Evolutionary conservation across 1,140 invertebrate genomes (phyloP).

Genomic region (Papilio polyxenes): DNA sequence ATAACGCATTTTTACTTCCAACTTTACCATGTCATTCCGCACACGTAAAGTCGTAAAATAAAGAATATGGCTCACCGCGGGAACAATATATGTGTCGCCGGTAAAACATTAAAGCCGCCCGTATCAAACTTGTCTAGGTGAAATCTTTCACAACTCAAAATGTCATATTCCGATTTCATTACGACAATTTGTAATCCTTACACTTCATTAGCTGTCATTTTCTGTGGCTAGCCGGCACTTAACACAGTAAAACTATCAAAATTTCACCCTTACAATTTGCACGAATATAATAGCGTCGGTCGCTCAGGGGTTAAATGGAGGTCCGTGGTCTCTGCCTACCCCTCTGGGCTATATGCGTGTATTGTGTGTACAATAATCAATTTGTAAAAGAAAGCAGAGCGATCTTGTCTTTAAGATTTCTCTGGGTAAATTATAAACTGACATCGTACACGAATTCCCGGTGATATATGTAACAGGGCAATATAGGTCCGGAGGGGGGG

Average conservation of each 20-base stretch:
- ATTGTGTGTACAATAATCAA: too few species aligned
- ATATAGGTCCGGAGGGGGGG: slow-evolving; percentile 31
- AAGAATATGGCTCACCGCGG: slow-evolving; percentile 38
- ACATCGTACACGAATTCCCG: not conserved
- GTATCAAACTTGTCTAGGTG: not conserved
- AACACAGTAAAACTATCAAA: too few species aligned
- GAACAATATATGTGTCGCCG: slow-evolving; percentile 29
- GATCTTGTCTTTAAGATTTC: not conserved
- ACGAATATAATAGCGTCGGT: too few species aligned
- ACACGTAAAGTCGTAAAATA: slow-evolving; percentile 39
- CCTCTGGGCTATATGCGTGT: too few species aligned
- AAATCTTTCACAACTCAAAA: not conserved
- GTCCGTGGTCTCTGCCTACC: too few species aligned
- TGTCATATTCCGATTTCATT: too few species aligned
- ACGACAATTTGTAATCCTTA: too few species aligned
- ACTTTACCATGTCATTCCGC: slow-evolving; percentile 38
- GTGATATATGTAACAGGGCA: slow-evolving; percentile 11
- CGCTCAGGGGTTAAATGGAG: too few species aligned
- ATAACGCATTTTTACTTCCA: slow-evolving; percentile 35
- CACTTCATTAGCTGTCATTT: too few species aligned
- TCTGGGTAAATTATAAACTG: not conserved
- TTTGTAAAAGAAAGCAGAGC: not conserved
- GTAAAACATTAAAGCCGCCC: not conserved
- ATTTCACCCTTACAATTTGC: too few species aligned
- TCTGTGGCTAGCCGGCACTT: too few species aligned